Evolutionary conservation across 2,888 invertebrate species (phyloP).

Genomic region (Lycaena phlaeas): DNA sequence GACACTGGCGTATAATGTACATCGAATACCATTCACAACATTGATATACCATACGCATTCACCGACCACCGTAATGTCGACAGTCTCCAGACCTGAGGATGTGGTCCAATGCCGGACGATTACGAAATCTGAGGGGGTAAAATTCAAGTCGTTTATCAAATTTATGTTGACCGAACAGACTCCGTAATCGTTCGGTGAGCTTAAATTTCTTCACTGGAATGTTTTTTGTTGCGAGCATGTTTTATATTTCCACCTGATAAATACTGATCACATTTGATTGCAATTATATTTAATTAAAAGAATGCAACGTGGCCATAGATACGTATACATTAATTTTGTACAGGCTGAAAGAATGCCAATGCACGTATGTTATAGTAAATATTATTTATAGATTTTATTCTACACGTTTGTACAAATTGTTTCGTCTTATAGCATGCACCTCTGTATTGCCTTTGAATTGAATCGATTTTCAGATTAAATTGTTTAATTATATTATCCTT

Average conservation of each 20-base stretch:
- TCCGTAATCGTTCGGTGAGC: slow-evolving; percentile 8
- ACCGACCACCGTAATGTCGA: slow-evolving; percentile 66
- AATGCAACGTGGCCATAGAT: background rate
- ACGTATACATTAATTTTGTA: background rate
- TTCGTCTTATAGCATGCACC: no score
- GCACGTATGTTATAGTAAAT: slow-evolving; percentile 4
- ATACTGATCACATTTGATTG: slow-evolving; percentile 5
- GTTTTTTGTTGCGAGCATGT: slow-evolving; percentile 12
- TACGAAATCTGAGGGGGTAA: slow-evolving; percentile 28
- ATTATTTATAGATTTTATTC: background rate
- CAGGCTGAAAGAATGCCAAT: background rate
- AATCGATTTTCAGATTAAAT: no score
- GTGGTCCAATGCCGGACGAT: slow-evolving; percentile 53
- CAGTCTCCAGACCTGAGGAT: slow-evolving; percentile 56
- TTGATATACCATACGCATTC: slow-evolving; percentile 27
- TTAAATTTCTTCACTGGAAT: slow-evolving; percentile 8
- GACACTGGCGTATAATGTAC: slow-evolving; percentile 68
- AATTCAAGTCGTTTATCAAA: background rate
- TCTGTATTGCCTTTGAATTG: no score
- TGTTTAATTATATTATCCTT: no score
- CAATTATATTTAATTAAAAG: background rate
- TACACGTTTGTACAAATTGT: slow-evolving; percentile 1
- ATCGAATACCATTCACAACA: slow-evolving; percentile 31
- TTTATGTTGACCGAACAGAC: background rate
- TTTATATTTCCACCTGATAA: background rate